Base-by-base conservation (phyloP, 2,113 vertebrate genomes). In the Motacilla alba region DNA sequence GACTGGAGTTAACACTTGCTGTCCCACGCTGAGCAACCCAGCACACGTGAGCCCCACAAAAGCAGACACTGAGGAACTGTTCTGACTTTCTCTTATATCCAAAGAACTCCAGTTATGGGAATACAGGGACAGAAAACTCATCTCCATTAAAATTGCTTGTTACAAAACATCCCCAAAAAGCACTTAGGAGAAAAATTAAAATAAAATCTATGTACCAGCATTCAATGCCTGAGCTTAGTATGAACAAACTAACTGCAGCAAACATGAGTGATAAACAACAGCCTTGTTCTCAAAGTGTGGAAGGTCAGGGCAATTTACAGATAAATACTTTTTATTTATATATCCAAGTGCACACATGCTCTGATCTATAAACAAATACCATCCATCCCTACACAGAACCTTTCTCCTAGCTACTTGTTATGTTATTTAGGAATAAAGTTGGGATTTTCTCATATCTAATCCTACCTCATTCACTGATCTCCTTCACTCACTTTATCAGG, bases 211-310 rank as follows among this genome's bases (percentile, higher is more conserved):
- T 8, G 13, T 23, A 73, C 43, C 46, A 60, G 63, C 3, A 0
- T 1, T 6, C n/a, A 84, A 21, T 1, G 0, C 15, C 39, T 59
- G 5, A 78, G 47, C 20, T 44, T 24, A 55, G 35, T 2, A n/a
- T 7, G 22, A n/a, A 30, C 21, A 69, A 69, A 90, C 63, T 9
- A 33, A 39, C 30, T 22, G 24, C 52, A 55, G 35, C 43, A 73
- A 91, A 73, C 27, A 66, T 17, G 14, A 31, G 8, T 6, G 47
- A 66, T 18, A 64, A 87, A 53, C 56, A 83, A 18, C 56, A 78
- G 85, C 17, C 6, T 55, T 59, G 26, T 15, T 35, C 39, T 67
- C 63, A 9, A 4, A 50, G 43, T 15, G 26, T 7, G 35, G 17
- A 67, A 88, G 76, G 10, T 44, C 53, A 78, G 33, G 17, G 24